Evolutionary conservation across 2,113 vertebrate genomes (phyloP), one percentile per base, ranked within the genome.

Genomic region (Indri indri): DNA sequence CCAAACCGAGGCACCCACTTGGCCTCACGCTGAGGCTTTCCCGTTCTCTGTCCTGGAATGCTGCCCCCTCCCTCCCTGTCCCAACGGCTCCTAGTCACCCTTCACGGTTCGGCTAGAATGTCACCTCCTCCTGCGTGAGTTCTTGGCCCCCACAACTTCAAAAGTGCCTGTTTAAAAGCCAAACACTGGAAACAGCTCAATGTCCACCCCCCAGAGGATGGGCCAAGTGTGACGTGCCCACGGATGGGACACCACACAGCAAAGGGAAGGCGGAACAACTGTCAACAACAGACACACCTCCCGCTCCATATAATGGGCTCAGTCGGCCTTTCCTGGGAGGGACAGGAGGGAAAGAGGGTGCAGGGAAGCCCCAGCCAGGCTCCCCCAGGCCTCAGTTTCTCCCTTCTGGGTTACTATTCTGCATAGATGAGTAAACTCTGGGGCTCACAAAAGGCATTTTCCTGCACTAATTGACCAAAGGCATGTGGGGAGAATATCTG

Each of bases 181-280:
- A 3, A 22, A 54, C 30, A 5, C 18, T 1, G 8, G 61, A 22
- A 71, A 16, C 6, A 45, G 87, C 47, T 57, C 79, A 1, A 14
- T 0, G 37, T 5, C 22, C 13, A 42, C 40, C 18, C 45, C 7
- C 32, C 42, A 34, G 37, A 54, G 47, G 70, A 6, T 0, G 1
- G 65, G 13, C 50, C 0, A 0, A 9, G 82, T 8, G 34, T 3
- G 47, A 37, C 1, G 7, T 16, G 5, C 16, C 45, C 2, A 6
- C 0, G 0, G 5, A 11, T 0, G 59, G 17, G 13, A 14, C 32
- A 23, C 2, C 0, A 7, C 7, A 6, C 0, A 2, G 82, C 59
- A 6, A 4, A 0, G 5, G 68, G 61, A 16, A n/a, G 77, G 30
- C 0, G 0, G 14, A 10, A 17, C 0, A 0, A 12, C 47, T 0